Base-by-base conservation (phyloP, 1,140 invertebrate genomes). In the Drosophila pandora region DNA sequence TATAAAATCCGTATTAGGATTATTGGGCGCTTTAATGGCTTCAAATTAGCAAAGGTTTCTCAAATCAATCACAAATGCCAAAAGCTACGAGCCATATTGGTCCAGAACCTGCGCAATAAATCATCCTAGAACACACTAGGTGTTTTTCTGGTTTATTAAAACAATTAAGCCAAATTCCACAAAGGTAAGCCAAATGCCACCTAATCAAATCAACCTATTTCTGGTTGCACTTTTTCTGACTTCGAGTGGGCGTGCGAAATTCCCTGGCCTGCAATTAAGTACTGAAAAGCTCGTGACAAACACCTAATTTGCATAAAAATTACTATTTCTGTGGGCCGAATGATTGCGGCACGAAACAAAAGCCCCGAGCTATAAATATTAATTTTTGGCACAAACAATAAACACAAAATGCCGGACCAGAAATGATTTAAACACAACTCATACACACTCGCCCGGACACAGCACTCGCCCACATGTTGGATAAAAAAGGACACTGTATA, bases 1-100 rank as follows among this genome's bases (percentile, higher is more conserved):
- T 34, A 82, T 68, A 77, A 82, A 81, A 81, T 68, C 37, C 34
- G 57, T 76, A 59, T 81, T 62, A 69, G 64, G 54, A 61, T 79
- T 58, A 81, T 76, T 68, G 49, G 60, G 41, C 37, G 10, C 25
- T 59, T 50, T 55, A 39, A 70, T 55, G 48, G 28, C 8, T 17
- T 7, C 10, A 55, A 50, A 56, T 69, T 48, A 39, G 41, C 17
- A 12, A 37, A n/a, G 34, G 10, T n/a, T n/a, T 37, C 7, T 17
- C 17, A 17, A 17, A 17, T 17, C 17, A 17, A 17, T 17, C 17
- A 17, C 17, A 17, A 17, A 17, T 17, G 17, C 17, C 17, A 17
- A 17, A 17, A 17, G 17, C 17, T 17, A 17, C 17, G 17, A 17
- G 17, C 17, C 17, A 17, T 17, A 0, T 0, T 17, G 17, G 17